phyloP scores from a whole-genome alignment of 2,888 invertebrate genomes.

The Drosophila affinis region DNA sequence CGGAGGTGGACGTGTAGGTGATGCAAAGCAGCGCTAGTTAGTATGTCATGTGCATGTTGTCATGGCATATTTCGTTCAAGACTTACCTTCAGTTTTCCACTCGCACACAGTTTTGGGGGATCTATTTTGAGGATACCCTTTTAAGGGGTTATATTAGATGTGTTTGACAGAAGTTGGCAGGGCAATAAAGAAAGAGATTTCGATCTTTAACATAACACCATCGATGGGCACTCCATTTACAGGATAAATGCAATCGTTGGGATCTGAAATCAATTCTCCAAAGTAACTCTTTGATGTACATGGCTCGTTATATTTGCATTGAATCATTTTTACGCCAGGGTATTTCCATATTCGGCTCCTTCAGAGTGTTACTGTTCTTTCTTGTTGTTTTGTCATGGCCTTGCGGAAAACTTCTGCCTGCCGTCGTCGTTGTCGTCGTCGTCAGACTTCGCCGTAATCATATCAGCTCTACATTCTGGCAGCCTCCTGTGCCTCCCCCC shows the following conservation, averaged over 20 bases:
- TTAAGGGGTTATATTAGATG: background rate
- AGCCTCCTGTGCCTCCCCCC: conserved; percentile 24
- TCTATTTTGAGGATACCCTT: background rate
- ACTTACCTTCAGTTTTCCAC: conserved; percentile 18
- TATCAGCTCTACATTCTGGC: conserved; percentile 64
- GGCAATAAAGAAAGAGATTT: background rate
- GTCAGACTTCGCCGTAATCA: conserved; percentile 56
- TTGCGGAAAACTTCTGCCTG: conserved; percentile 31
- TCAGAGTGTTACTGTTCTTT: background rate
- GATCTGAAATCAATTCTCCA: background rate
- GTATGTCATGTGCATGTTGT: conserved; percentile 59
- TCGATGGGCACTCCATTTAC: background rate
- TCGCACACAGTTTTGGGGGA: background rate
- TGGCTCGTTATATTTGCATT: background rate
- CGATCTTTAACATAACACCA: background rate
- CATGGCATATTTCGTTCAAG: conserved; percentile 47
- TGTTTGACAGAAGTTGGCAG: background rate
- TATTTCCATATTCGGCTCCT: conserved; percentile 1
- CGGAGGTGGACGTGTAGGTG: conserved; percentile 25
- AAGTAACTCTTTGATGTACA: background rate
- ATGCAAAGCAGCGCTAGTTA: conserved; percentile 46
- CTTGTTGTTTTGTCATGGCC: conserved; percentile 8
- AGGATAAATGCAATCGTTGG: background rate
- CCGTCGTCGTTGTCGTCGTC: conserved; percentile 17
- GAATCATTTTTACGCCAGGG: conserved; percentile 15